phyloP scores from a whole-genome alignment of 30 jellyfish, hydroid and myxozoan species.

The Aurelia coerulea region DNA sequence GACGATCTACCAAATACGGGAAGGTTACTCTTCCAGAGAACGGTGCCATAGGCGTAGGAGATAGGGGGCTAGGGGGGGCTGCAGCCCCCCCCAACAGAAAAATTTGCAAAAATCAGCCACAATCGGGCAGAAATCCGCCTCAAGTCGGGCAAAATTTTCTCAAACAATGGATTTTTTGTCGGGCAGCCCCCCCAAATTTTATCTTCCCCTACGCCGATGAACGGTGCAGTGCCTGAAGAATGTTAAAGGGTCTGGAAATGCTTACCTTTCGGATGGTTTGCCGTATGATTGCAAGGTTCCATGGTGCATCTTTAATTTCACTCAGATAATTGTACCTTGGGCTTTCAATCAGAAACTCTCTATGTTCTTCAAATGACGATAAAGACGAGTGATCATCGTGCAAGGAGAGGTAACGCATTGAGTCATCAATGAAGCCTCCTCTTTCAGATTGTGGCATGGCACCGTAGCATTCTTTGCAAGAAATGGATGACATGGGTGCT shows the following conservation, averaged over 20 bases:
- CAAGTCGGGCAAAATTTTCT: too few species aligned
- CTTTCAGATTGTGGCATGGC: constrained; percentile 8
- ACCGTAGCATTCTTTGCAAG: constrained; percentile 41
- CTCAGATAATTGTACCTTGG: constrained; percentile 50
- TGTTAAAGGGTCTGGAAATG: too few species aligned
- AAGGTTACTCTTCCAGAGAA: constrained; percentile 1
- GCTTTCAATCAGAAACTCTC: constrained; percentile 58
- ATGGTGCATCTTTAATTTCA: constrained; percentile 55
- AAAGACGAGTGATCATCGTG: constrained; percentile 43
- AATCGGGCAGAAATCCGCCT: too few species aligned
- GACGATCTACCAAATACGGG: constrained; percentile 17
- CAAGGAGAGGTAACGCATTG: constrained; percentile 48
- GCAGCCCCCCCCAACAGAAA: too few species aligned
- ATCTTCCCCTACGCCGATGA: too few species aligned
- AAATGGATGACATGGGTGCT: constrained; percentile 21
- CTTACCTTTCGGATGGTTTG: constrained; percentile 57
- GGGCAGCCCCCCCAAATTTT: too few species aligned
- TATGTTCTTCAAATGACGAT: constrained; percentile 42
- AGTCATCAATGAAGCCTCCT: constrained; percentile 34
- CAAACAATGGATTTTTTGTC: too few species aligned
- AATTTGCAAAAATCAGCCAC: too few species aligned
- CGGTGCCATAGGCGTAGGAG: too few species aligned
- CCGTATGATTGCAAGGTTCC: constrained; percentile 28
- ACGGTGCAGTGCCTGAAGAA: too few species aligned
- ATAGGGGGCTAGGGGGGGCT: too few species aligned